phyloP scores from a whole-genome alignment of 2,797 vertebrate species.

The Cheirogaleus major region DNA sequence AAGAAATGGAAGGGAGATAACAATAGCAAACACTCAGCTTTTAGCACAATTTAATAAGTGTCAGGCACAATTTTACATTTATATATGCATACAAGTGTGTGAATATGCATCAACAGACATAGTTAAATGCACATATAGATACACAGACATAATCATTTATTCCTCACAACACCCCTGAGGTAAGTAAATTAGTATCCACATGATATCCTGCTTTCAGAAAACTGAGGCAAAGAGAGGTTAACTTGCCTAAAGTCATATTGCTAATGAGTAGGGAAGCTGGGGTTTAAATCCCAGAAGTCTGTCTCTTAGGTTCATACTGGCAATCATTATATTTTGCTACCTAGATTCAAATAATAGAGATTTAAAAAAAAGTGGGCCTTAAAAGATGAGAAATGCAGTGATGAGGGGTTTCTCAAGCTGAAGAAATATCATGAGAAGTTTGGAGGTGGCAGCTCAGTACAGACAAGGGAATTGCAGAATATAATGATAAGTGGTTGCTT shows the following conservation, averaged over 20 bases:
- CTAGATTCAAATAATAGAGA: neutral
- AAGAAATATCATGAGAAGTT: neutral
- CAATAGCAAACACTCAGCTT: neutral
- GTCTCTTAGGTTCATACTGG: neutral
- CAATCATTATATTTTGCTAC: neutral
- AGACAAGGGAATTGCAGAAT: neutral
- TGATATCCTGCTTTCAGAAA: neutral
- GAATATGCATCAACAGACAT: neutral
- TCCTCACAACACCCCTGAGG: neutral
- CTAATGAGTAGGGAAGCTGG: neutral
- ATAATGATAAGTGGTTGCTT: neutral
- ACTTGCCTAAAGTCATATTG: neutral
- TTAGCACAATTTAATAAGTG: neutral
- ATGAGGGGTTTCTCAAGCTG: neutral
- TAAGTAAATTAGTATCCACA: neutral
- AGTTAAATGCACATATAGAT: neutral
- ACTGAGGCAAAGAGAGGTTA: neutral
- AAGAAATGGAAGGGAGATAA: neutral
- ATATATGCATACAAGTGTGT: neutral
- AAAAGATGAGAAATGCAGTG: neutral
- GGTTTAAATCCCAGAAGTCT: neutral
- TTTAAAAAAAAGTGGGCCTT: neutral
- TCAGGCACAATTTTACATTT: neutral
- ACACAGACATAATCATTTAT: neutral
- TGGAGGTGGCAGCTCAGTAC: neutral